Conservation (phyloP, 2,113 vertebrate genomes). For the Chascanopsetta lugubris region DNA sequence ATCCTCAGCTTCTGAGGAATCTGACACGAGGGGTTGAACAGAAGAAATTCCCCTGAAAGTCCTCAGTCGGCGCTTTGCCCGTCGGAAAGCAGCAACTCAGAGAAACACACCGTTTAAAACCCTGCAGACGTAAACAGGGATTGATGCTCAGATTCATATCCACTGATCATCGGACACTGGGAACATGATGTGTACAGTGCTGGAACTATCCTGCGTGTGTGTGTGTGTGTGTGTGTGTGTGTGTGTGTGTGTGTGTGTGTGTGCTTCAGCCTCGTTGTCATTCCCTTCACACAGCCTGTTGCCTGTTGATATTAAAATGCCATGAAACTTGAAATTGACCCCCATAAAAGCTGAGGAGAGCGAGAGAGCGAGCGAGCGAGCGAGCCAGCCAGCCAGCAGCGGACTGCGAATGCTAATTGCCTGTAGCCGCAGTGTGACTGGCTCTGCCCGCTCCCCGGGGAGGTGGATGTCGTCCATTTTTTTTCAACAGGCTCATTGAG, state of each 20-base stretch:
- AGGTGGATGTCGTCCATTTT: constrained; percentile 17
- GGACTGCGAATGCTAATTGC: constrained; percentile 68
- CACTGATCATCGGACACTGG: background rate
- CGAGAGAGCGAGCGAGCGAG: too few relatives aligned
- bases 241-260: constrained; percentile 3
- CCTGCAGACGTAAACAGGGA: background rate
- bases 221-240: background rate
- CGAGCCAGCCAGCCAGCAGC: too few relatives aligned
- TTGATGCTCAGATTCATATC: background rate
- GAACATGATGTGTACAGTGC: too few relatives aligned
- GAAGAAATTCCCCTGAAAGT: constrained; percentile 16
- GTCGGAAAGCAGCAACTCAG: background rate
- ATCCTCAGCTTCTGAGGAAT: too few relatives aligned
- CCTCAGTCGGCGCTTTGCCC: constrained; percentile 1
- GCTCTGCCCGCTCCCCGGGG: constrained; percentile 22
- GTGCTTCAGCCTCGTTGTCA: background rate
- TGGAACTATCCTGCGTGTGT: background rate
- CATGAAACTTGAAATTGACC: constrained; percentile 59
- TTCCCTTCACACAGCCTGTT: constrained; percentile 7
- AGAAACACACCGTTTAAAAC: background rate
- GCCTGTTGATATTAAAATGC: constrained; percentile 53
- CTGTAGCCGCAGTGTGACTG: constrained; percentile 33
- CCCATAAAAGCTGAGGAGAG: constrained; percentile 60
- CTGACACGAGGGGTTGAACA: too few relatives aligned
- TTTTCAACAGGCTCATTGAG: constrained; percentile 69